Conservation (phyloP, 2,113 vertebrate genomes). For the Eclectus roratus region DNA sequence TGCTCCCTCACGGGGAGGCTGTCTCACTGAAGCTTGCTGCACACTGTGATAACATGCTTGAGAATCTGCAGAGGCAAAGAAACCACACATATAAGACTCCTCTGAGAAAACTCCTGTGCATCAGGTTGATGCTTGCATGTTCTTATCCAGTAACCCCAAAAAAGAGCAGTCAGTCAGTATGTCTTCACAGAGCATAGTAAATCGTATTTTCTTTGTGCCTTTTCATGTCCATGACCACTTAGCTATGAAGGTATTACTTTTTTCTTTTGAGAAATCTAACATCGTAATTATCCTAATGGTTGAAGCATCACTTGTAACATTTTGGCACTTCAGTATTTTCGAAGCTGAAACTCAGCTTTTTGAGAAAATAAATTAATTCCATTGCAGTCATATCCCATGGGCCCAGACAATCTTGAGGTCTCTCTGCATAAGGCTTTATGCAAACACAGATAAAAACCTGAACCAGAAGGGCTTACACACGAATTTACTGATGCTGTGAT, state of each 20-base stretch:
- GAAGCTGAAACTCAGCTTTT: background rate
- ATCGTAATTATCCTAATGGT: background rate
- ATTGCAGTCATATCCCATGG: background rate
- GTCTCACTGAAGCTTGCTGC: background rate
- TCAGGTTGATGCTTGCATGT: background rate
- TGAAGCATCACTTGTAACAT: background rate
- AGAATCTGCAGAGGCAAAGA: background rate
- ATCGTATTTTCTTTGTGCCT: background rate
- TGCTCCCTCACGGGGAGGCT: background rate
- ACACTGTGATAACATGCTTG: background rate
- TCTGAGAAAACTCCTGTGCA: background rate
- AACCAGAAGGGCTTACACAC: background rate
- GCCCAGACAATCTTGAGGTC: background rate
- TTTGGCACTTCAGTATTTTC: background rate
- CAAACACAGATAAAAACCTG: background rate
- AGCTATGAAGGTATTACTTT: background rate
- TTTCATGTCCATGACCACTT: background rate
- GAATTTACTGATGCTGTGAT: background rate
- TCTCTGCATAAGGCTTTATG: background rate
- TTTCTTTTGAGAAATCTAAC: constrained; percentile 5
- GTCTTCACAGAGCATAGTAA: background rate
- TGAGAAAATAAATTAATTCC: background rate
- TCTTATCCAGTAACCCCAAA: background rate
- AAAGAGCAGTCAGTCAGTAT: background rate
- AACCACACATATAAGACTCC: background rate